A percentile compares a stretch with the other conserved stretches of the same genome.
Conservation (phyloP, 1,140 invertebrate genomes). For the Aethina tumida region DNA sequence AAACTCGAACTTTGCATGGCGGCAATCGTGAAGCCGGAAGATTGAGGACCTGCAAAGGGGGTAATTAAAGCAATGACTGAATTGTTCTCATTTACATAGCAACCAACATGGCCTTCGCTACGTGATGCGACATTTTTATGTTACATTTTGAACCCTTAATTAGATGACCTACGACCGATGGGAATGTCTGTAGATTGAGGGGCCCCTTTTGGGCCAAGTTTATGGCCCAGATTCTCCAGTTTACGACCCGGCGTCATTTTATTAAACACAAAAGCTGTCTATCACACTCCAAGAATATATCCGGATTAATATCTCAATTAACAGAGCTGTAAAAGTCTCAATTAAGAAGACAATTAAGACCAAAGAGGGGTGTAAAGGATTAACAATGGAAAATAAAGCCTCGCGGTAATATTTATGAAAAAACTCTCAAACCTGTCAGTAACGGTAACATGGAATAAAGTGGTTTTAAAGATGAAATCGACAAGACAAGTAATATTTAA, state of each 20-base stretch:
- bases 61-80: conserved; percentile 14
- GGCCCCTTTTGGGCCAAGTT: conserved; percentile 13
- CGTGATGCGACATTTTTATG: conserved; percentile 18
- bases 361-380: too few relatives aligned
- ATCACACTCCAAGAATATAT: too few relatives aligned
- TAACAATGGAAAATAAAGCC: too few relatives aligned
- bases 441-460: too few relatives aligned
- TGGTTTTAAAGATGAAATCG: too few relatives aligned
- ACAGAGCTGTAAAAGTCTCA: too few relatives aligned
- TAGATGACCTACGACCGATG: conserved; percentile 16
- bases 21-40: conserved; percentile 8
- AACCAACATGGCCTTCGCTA: conserved; percentile 4
- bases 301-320: too few relatives aligned
- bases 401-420: too few relatives aligned
- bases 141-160: conserved; percentile 11
- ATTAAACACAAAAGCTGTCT: conserved; percentile 8
- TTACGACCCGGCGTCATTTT: conserved; percentile 12
- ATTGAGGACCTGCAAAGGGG: conserved; percentile 10
- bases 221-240: conserved; percentile 8
- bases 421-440: too few relatives aligned
- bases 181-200: conserved; percentile 2
- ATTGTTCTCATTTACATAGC: conserved; percentile 15
- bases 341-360: too few relatives aligned
- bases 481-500: too few relatives aligned
- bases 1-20: conserved; percentile 10